A percentile compares a stretch with the other conserved stretches of the same genome.
phyloP scores from a whole-genome alignment of 2,888 invertebrate genomes.

The Syritta pipiens region DNA sequence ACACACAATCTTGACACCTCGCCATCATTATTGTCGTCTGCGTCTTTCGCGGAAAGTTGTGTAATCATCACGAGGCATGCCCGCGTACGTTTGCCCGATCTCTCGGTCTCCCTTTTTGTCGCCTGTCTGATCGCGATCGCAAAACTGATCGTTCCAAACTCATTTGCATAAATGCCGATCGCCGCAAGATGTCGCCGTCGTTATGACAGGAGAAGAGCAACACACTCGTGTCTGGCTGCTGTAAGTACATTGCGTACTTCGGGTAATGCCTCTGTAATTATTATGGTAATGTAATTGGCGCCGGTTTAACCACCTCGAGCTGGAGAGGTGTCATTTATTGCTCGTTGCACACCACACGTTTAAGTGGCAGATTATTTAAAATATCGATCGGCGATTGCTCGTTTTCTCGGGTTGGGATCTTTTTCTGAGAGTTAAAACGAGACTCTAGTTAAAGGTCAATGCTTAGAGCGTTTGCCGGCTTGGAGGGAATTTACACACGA shows the following conservation, averaged over 20 bases:
- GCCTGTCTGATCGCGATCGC: slow-evolving; percentile 43
- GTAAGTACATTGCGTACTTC: not conserved
- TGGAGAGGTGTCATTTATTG: slow-evolving; percentile 57
- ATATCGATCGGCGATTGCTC: slow-evolving; percentile 24
- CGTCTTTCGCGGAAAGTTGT: not conserved
- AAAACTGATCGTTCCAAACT: slow-evolving; percentile 58
- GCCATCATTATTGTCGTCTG: not conserved
- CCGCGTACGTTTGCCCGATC: not conserved
- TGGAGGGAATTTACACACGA: slow-evolving; percentile 1
- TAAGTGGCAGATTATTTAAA: slow-evolving; percentile 53
- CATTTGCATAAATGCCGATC: slow-evolving; percentile 63
- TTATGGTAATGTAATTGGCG: slow-evolving; percentile 65
- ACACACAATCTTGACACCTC: slow-evolving; percentile 4
- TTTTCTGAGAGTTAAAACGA: not conserved
- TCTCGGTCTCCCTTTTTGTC: no score
- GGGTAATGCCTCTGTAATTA: slow-evolving; percentile 42
- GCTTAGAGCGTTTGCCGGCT: slow-evolving; percentile 32
- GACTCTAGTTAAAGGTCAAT: slow-evolving; percentile 58
- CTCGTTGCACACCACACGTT: slow-evolving; percentile 29
- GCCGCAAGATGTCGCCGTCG: slow-evolving; percentile 65
- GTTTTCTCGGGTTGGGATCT: not conserved
- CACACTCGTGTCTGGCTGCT: not conserved
- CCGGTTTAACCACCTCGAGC: slow-evolving; percentile 39
- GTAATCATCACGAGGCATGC: not conserved
- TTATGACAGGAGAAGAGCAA: slow-evolving; percentile 55